phyloP scores from a whole-genome alignment of 2,888 invertebrate species.

The Drosophila putrida region DNA sequence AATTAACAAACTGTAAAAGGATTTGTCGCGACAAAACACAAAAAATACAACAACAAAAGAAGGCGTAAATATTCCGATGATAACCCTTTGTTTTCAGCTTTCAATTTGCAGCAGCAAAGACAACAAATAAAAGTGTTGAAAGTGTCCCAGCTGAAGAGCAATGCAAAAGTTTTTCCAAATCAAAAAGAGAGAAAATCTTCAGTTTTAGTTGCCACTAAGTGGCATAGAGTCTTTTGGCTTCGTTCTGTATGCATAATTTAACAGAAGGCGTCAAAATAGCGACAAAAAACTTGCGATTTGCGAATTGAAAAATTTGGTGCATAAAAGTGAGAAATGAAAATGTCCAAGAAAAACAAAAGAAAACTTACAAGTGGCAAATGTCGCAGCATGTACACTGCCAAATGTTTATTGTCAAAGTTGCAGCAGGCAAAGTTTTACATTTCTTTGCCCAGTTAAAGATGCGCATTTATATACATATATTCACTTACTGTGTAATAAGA shows the following conservation, averaged over 20 bases:
- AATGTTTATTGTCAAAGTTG: conserved; percentile 74
- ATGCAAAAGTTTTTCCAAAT: conserved; percentile 14
- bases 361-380: conserved; percentile 59
- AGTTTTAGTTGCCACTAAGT: conserved; percentile 50
- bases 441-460: conserved; percentile 42
- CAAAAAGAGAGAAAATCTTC: conserved; percentile 1
- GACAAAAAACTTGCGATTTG: conserved; percentile 53
- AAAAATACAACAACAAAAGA: neutral
- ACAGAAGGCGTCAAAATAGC: conserved; percentile 59
- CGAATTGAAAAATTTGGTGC: conserved; percentile 69
- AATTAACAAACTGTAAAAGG: conserved; percentile 68
- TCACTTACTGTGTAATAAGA: conserved; percentile 16
- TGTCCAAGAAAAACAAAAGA: conserved; percentile 39
- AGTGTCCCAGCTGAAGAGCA: conserved; percentile 5
- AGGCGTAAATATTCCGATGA: neutral
- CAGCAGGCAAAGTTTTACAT: conserved; percentile 35
- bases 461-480: conserved; percentile 34
- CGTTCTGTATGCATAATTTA: conserved; percentile 65
- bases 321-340: conserved; percentile 58
- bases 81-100: conserved; percentile 10
- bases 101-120: conserved; percentile 9
- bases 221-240: conserved; percentile 49
- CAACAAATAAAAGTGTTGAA: conserved; percentile 1
- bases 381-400: conserved; percentile 61
- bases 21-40: conserved; percentile 38